phyloP scores from a whole-genome alignment of 2,113 vertebrate genomes.

The Monopterus albus region DNA sequence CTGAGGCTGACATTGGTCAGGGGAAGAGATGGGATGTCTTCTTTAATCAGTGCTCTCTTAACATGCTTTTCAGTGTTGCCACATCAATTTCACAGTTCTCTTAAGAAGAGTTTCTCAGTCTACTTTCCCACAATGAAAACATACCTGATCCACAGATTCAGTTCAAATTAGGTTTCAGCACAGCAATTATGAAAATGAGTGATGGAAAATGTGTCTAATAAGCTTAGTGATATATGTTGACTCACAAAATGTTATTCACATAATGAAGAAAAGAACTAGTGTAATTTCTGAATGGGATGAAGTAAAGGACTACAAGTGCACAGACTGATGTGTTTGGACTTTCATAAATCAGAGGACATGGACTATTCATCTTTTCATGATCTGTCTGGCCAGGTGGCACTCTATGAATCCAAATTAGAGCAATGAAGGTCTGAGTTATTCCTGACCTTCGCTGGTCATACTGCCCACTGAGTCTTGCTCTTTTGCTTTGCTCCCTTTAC shows the following conservation, averaged over 20 bases:
- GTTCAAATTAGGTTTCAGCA: slow-evolving; percentile 8
- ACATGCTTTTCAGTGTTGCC: slow-evolving; percentile 59
- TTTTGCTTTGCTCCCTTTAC: too few species aligned
- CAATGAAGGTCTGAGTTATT: slow-evolving; percentile 57
- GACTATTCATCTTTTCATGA: slow-evolving; percentile 57
- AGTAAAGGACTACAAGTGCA: slow-evolving; percentile 36
- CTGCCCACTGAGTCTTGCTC: too few species aligned
- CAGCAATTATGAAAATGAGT: neutral
- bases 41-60: slow-evolving; percentile 57
- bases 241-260: neutral
- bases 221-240: slow-evolving; percentile 15
- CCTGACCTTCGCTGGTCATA: slow-evolving; percentile 63
- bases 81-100: slow-evolving; percentile 68
- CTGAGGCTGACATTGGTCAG: slow-evolving; percentile 46
- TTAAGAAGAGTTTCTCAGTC: slow-evolving; percentile 24
- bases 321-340: slow-evolving; percentile 46
- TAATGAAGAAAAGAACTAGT: slow-evolving; percentile 1
- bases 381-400: slow-evolving; percentile 58
- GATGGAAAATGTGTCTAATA: slow-evolving; percentile 3
- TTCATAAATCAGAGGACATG: slow-evolving; percentile 51
- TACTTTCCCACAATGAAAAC: slow-evolving; percentile 30
- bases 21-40: slow-evolving; percentile 58
- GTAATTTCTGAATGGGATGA: slow-evolving; percentile 15
- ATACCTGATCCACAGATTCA: slow-evolving; percentile 6
- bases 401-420: slow-evolving; percentile 65